phyloP scores from a whole-genome alignment of 2,888 invertebrate genomes.

The Ecliptopera silaceata region DNA sequence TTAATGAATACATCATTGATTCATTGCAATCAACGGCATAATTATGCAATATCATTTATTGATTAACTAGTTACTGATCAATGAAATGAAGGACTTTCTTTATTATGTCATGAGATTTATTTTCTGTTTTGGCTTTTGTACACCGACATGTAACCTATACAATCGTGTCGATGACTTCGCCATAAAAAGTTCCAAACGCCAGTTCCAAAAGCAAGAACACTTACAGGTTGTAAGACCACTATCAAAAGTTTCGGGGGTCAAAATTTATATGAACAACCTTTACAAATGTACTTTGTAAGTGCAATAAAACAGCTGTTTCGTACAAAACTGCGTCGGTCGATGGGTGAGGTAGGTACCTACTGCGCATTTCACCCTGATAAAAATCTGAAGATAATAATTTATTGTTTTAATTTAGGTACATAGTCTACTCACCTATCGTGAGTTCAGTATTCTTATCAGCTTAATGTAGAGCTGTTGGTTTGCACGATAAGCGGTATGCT shows the following conservation, averaged over 20 bases:
- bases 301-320: too few species aligned
- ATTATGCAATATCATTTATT: background rate
- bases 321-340: too few species aligned
- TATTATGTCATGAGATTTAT: background rate
- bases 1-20: constrained; percentile 12
- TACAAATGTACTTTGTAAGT: too few species aligned
- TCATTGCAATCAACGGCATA: background rate
- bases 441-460: constrained; percentile 29
- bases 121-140: too few species aligned
- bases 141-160: too few species aligned
- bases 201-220: too few species aligned
- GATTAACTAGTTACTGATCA: background rate
- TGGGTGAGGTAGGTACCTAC: too few species aligned
- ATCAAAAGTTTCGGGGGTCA: too few species aligned
- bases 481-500: constrained; percentile 21
- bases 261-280: too few species aligned
- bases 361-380: constrained; percentile 21
- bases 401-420: background rate
- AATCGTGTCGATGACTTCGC: too few species aligned
- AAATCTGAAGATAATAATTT: constrained; percentile 5
- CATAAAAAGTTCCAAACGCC: too few species aligned
- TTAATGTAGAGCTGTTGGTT: constrained; percentile 27
- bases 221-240: too few species aligned
- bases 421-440: constrained; percentile 7
- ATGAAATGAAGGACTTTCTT: background rate